Conservation (phyloP, 2,888 invertebrate genomes). For the Caenorhabditis uteleia region DNA sequence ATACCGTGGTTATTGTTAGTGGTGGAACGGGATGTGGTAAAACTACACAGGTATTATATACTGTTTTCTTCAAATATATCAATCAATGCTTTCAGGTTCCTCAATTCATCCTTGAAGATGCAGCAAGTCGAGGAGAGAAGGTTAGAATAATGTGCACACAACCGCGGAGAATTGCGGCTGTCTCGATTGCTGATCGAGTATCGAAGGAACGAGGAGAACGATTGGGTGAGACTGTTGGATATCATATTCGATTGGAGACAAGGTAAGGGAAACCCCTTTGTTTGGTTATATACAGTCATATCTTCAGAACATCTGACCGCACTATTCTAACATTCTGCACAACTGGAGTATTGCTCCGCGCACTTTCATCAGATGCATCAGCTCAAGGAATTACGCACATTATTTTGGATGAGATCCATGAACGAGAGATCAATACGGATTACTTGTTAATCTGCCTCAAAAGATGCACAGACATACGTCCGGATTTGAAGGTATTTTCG, state of each 20-base stretch:
- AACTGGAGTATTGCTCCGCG: conserved; percentile 86
- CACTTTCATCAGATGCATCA: conserved; percentile 82
- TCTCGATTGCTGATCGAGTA: conserved; percentile 87
- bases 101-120: conserved; percentile 85
- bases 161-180: conserved; percentile 86
- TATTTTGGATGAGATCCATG: conserved; percentile 87
- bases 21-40: conserved; percentile 67
- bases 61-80: background rate
- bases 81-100: conserved; percentile 78
- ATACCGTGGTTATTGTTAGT: conserved; percentile 51
- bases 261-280: conserved; percentile 72
- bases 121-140: conserved; percentile 75
- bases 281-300: background rate
- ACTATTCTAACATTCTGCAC: conserved; percentile 88
- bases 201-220: conserved; percentile 85
- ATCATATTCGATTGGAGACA: conserved; percentile 89
- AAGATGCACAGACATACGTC: conserved; percentile 53
- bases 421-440: conserved; percentile 89
- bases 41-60: conserved; percentile 55
- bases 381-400: conserved; percentile 80
- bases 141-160: conserved; percentile 91
- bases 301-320: conserved; percentile 78
- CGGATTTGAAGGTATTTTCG: conserved; percentile 56
- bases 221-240: conserved; percentile 83
- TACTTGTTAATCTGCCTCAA: conserved; percentile 84